These are phyloP conservation scores for Drosophila mayaguana DNA, from an alignment of 2,888 invertebrate species.

Conservation along the genomic window DNA sequence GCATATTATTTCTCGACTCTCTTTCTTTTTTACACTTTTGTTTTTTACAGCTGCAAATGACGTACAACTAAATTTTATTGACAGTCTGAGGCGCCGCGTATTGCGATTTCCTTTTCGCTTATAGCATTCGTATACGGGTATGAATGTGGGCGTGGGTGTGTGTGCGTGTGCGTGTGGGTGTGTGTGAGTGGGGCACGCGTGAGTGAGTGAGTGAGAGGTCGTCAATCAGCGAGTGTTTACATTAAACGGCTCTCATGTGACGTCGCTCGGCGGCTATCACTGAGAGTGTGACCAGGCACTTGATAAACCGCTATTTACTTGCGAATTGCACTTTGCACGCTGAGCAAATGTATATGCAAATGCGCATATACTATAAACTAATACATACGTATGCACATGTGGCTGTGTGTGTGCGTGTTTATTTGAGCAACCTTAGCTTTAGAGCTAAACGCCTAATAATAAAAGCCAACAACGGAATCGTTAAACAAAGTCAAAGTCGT, in stretches of 20 bases:
- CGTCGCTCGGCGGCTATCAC: constrained; percentile 41
- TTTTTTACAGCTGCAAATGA: constrained; percentile 27
- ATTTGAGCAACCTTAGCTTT: constrained; percentile 24
- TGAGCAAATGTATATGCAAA: constrained; percentile 35
- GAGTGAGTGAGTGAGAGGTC: constrained; percentile 26
- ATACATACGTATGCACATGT: constrained; percentile 18
- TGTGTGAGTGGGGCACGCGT: constrained; percentile 43
- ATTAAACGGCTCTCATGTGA: constrained; percentile 46
- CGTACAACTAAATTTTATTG: constrained; percentile 25
- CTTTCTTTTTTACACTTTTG: not conserved
- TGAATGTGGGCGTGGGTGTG: not conserved
- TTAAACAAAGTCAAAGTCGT: constrained; percentile 62
- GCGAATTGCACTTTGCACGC: constrained; percentile 65
- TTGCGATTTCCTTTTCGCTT: constrained; percentile 41
- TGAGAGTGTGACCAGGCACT: constrained; percentile 40
- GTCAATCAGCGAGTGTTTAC: constrained; percentile 38
- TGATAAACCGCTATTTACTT: constrained; percentile 51
- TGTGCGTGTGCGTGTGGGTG: constrained; percentile 2
- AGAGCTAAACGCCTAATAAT: constrained; percentile 42
- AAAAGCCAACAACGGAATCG: constrained; percentile 38
- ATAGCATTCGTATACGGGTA: constrained; percentile 25
- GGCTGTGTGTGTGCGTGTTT: constrained; percentile 4
- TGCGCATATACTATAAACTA: constrained; percentile 6
- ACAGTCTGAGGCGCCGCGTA: constrained; percentile 44
- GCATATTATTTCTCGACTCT: constrained; percentile 4